Evolutionary conservation across 2,113 vertebrate genomes (phyloP), one percentile per base, ranked within the genome.

Genomic region (Anguilla rostrata): DNA sequence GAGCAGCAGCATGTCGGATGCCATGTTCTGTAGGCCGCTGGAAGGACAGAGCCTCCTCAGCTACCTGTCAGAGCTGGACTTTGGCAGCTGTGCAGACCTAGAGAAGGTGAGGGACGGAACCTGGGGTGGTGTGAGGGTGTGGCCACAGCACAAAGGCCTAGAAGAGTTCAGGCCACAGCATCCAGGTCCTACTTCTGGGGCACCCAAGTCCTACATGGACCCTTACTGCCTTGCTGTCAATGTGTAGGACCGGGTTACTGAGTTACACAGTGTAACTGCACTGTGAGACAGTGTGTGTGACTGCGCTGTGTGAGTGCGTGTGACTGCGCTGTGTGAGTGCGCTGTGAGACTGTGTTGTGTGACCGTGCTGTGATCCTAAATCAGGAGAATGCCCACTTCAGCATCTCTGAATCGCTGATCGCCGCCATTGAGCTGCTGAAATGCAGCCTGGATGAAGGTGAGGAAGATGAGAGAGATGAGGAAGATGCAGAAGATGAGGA

Each of bases 351-450:
- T 1, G 43, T 46, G 43, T 5, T 46, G 43, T 46, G 43, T 46
- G 43, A 46, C 43, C n/a, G n/a, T 43, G 43, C 43, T 43, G 43
- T 46, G 43, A 46, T 34, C 34, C 34, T 34, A 34, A 34, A 34
- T 9, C 92, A 99, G 98, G 98, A 99, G 87, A 99, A 99, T 0
- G 98, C 98, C 81, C 98, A 99, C 92, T 99, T 99, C 90, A 99
- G 97, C 91, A 99, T 99, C 90, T 99, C 97, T 0, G 98, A 99
- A 92, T 99, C 98, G 0, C 94, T 99, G 14, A 99, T 99, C 0
- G 97, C 98, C 1, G 98, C 98, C 90, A 99, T 99, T 6, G 98
- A 99, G 92, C 95, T 99, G 81, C 98, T 99, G 98, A 99, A 99
- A 88, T 99, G 97, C 92, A 95, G 90, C 85, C 94, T 95, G 78